These are phyloP conservation scores for Epizoanthus illoricatus DNA, from an alignment of 92 coral and sea anemone species.

Conservation along the genomic window DNA sequence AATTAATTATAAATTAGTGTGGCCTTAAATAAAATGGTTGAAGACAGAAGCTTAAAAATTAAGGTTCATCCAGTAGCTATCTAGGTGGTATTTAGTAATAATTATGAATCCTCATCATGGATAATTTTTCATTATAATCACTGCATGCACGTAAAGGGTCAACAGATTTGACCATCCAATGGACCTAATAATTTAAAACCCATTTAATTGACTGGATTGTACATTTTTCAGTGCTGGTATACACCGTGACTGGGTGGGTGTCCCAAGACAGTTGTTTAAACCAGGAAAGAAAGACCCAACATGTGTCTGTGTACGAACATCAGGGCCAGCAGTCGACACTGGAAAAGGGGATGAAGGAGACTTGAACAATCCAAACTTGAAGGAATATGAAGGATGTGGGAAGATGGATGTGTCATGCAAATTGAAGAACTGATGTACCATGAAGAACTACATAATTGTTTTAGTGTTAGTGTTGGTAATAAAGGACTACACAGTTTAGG, in stretches of 20 bases:
- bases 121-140: too few species aligned
- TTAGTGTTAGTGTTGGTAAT: too few species aligned
- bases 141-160: not conserved
- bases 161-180: not conserved
- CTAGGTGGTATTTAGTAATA: too few species aligned
- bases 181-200: not conserved
- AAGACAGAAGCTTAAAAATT: too few species aligned
- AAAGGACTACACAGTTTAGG: too few species aligned
- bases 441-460: too few species aligned
- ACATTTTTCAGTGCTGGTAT: slow-evolving; percentile 67
- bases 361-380: slow-evolving; percentile 66
- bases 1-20: too few species aligned
- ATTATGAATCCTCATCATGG: too few species aligned
- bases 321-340: slow-evolving; percentile 73
- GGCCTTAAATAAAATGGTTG: too few species aligned
- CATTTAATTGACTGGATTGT: too few species aligned
- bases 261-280: slow-evolving; percentile 71
- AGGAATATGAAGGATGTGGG: slow-evolving; percentile 63
- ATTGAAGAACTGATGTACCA: slow-evolving; percentile 18
- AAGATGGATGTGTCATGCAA: slow-evolving; percentile 65
- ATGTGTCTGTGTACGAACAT: slow-evolving; percentile 73
- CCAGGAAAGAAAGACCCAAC: slow-evolving; percentile 64
- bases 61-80: too few species aligned
- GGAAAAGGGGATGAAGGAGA: slow-evolving; percentile 71
- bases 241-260: slow-evolving; percentile 75